Evolutionary conservation across 2,888 invertebrate genomes (phyloP).

Genomic region (Lacanobia wlatinum): DNA sequence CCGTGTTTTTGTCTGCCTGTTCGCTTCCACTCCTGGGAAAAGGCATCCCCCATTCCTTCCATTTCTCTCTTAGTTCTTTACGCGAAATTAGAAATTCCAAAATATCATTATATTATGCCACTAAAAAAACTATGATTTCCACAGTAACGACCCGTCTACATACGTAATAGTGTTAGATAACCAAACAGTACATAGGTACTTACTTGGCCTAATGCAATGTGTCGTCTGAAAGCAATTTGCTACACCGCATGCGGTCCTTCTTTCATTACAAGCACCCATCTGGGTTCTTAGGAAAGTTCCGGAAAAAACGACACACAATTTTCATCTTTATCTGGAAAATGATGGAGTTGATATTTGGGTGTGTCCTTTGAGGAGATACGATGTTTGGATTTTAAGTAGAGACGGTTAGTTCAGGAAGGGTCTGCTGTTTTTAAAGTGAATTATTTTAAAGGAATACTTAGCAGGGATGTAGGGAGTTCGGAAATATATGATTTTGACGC

Average conservation of each 20-base stretch:
- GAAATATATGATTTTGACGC: slow-evolving; percentile 58
- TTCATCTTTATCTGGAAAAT: neutral
- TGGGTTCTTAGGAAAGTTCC: slow-evolving; percentile 57
- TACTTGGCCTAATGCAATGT: slow-evolving; percentile 83
- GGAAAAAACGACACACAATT: slow-evolving; percentile 9
- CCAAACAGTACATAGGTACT: slow-evolving; percentile 60
- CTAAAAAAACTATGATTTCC: slow-evolving; percentile 11
- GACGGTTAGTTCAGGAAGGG: slow-evolving; percentile 71
- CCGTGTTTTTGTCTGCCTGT: too few relatives aligned
- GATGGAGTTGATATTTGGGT: slow-evolving; percentile 14
- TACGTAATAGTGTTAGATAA: slow-evolving; percentile 56
- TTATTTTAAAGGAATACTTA: slow-evolving; percentile 73
- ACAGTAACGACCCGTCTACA: slow-evolving; percentile 21
- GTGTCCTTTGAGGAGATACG: slow-evolving; percentile 16
- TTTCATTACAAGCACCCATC: slow-evolving; percentile 80
- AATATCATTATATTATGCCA: slow-evolving; percentile 34
- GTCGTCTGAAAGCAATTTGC: slow-evolving; percentile 90
- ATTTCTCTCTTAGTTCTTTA: too few relatives aligned
- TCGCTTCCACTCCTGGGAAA: too few relatives aligned
- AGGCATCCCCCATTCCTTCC: too few relatives aligned
- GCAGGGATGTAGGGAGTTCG: slow-evolving; percentile 43
- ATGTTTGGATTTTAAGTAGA: slow-evolving; percentile 24
- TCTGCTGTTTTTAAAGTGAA: slow-evolving; percentile 76
- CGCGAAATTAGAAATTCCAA: slow-evolving; percentile 3
- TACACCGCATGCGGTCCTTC: slow-evolving; percentile 85